These are phyloP conservation scores for Agonopterix subpropinquella DNA, from an alignment of 2,888 invertebrate genomes.

Conservation along the genomic window DNA sequence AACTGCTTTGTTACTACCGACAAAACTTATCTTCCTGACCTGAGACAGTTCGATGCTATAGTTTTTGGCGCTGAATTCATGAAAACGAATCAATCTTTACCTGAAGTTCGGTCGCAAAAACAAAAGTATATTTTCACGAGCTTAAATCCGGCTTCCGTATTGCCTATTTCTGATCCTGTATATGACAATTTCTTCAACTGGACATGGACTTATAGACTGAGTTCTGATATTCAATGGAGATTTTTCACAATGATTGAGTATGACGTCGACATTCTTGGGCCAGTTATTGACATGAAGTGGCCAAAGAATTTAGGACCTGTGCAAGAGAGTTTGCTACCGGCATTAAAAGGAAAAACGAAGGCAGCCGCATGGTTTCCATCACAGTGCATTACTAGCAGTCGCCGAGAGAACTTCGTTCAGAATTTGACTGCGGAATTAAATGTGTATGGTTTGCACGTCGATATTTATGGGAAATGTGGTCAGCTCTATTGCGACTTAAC, in stretches of 20 bases:
- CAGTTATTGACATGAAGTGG: slow-evolving; percentile 20
- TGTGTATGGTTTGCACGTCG: slow-evolving; percentile 15
- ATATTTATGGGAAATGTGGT: slow-evolving; percentile 27
- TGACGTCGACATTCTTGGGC: slow-evolving; percentile 18
- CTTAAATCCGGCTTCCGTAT: slow-evolving; percentile 25
- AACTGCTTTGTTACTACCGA: slow-evolving; percentile 21
- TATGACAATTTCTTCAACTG: slow-evolving; percentile 29
- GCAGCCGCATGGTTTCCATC: slow-evolving; percentile 32
- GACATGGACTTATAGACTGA: slow-evolving; percentile 26
- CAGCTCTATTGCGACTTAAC: neutral
- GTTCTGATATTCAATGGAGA: slow-evolving; percentile 20
- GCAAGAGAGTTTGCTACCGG: slow-evolving; percentile 13
- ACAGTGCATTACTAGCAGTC: slow-evolving; percentile 20
- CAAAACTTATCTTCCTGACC: slow-evolving; percentile 7
- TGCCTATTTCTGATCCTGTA: slow-evolving; percentile 18
- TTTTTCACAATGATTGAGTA: slow-evolving; percentile 18
- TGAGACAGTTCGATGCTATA: slow-evolving; percentile 31
- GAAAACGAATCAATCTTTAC: neutral
- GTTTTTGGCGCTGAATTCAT: slow-evolving; percentile 4
- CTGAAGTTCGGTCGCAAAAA: slow-evolving; percentile 3
- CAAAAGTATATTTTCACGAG: slow-evolving; percentile 27
- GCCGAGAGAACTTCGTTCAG: slow-evolving; percentile 15
- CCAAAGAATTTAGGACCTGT: slow-evolving; percentile 15
- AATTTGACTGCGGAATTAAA: slow-evolving; percentile 14
- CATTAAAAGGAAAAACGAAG: slow-evolving; percentile 22